Conservation (phyloP, 30 jellyfish, hydroid and myxozoan species). For the Euphysa ruthae region DNA sequence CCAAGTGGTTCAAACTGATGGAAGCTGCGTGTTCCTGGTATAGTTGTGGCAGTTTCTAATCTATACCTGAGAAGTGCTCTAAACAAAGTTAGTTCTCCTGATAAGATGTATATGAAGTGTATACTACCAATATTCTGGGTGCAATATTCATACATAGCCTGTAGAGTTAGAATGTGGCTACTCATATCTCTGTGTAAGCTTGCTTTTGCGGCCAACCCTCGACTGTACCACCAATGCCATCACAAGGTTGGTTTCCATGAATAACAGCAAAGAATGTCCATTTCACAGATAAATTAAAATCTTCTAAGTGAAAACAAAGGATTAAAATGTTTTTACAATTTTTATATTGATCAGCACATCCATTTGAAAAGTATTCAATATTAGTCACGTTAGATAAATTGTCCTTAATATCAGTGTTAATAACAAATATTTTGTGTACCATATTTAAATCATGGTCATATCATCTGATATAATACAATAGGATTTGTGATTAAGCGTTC, state of each 20-base stretch:
- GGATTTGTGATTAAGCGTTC: background rate
- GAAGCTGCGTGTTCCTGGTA: conserved; percentile 44
- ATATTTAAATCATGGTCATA: no score
- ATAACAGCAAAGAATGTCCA: background rate
- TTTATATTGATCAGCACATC: conserved; percentile 19
- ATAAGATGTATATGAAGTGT: background rate
- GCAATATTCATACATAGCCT: conserved; percentile 6
- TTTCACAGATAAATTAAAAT: background rate
- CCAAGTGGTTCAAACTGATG: conserved; percentile 45
- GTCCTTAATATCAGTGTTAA: no score
- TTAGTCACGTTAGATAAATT: no score
- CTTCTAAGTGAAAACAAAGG: background rate
- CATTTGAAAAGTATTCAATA: conserved; percentile 4
- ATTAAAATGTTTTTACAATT: conserved; percentile 11
- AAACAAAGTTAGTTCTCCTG: conserved; percentile 2
- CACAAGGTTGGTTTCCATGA: background rate
- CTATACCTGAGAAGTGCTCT: conserved; percentile 15
- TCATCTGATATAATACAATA: no score
- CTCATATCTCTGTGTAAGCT: background rate
- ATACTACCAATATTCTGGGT: conserved; percentile 4
- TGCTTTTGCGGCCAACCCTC: background rate
- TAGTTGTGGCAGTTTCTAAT: conserved; percentile 16
- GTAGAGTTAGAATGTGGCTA: background rate
- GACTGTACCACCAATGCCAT: conserved; percentile 13
- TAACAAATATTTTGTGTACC: no score